These are phyloP conservation scores for Abscondita cerata DNA, from an alignment of 2,888 invertebrate species.

Conservation along the genomic window DNA sequence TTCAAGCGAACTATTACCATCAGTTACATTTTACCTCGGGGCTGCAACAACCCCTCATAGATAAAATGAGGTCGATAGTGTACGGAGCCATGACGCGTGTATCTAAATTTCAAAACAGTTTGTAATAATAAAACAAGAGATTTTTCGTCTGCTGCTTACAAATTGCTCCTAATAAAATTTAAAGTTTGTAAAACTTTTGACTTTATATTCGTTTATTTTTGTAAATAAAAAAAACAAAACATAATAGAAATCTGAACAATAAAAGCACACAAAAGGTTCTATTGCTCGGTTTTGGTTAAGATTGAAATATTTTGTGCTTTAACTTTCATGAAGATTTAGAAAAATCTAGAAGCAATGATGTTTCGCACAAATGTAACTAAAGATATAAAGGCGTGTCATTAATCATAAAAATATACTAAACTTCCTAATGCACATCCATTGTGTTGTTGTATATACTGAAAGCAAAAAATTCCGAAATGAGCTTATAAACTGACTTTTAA, in stretches of 20 bases:
- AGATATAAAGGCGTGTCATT: neutral
- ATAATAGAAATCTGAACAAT: neutral
- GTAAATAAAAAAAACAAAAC: neutral
- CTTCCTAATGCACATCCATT: slow-evolving; percentile 8
- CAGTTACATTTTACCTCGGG: slow-evolving; percentile 32
- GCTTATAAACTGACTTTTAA: slow-evolving; percentile 13
- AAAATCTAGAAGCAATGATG: no score
- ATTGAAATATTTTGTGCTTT: no score
- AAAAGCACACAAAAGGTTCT: no score
- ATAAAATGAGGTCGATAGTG: slow-evolving; percentile 28
- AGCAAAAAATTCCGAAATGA: neutral
- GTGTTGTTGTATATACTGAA: neutral
- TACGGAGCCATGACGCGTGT: slow-evolving; percentile 19
- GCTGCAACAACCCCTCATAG: slow-evolving; percentile 25
- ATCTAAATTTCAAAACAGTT: slow-evolving; percentile 31
- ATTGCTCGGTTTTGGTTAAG: no score
- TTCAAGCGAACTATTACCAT: slow-evolving; percentile 36
- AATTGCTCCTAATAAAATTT: slow-evolving; percentile 22
- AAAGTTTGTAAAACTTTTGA: slow-evolving; percentile 1
- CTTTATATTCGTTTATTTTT: no score
- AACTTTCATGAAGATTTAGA: no score
- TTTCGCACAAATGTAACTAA: neutral
- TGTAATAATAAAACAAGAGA: slow-evolving; percentile 19
- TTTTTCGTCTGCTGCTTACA: slow-evolving; percentile 26
- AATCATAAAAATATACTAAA: neutral